These are phyloP conservation scores for Copidosoma floridanum DNA, from an alignment of 1,140 invertebrate species.

Conservation along the genomic window DNA sequence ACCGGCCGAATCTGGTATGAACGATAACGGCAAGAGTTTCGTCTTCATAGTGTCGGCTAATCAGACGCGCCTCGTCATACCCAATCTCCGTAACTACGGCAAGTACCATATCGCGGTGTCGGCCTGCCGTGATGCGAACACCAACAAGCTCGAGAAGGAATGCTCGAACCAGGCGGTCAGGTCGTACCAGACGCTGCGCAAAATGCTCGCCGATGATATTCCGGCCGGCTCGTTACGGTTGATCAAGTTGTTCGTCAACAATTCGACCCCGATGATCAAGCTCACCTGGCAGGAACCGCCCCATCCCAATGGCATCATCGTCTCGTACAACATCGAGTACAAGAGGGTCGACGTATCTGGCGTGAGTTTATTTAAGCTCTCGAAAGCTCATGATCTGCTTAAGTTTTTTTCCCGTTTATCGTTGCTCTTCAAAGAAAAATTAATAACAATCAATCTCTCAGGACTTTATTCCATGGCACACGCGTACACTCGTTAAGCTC, in stretches of 20 bases:
- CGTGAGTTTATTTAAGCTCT: no score
- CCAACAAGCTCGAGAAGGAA: slow-evolving; percentile 43
- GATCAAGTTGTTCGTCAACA: slow-evolving; percentile 38
- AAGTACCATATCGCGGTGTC: slow-evolving; percentile 69
- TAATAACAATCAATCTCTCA: no score
- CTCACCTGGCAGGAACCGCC: slow-evolving; percentile 75
- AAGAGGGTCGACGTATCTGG: slow-evolving; percentile 62
- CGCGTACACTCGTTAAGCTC: no score
- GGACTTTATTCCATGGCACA: no score
- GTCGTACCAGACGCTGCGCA: slow-evolving; percentile 50
- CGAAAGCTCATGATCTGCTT: no score
- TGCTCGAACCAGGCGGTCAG: slow-evolving; percentile 54
- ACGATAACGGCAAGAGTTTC: no score
- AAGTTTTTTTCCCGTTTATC: no score
- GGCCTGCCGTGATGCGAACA: slow-evolving; percentile 66
- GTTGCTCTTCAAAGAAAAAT: no score
- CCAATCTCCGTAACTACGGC: slow-evolving; percentile 70
- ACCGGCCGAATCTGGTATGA: no score
- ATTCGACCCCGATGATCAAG: slow-evolving; percentile 57
- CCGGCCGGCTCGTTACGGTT: slow-evolving; percentile 51
- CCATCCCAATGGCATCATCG: slow-evolving; percentile 83
- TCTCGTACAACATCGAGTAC: slow-evolving; percentile 79
- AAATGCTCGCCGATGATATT: slow-evolving; percentile 63
- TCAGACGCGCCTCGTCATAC: slow-evolving; percentile 57
- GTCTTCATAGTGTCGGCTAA: slow-evolving; percentile 43